Evolutionary conservation across 2,113 vertebrate genomes (phyloP).

Genomic region (Corydoras maculifer): DNA sequence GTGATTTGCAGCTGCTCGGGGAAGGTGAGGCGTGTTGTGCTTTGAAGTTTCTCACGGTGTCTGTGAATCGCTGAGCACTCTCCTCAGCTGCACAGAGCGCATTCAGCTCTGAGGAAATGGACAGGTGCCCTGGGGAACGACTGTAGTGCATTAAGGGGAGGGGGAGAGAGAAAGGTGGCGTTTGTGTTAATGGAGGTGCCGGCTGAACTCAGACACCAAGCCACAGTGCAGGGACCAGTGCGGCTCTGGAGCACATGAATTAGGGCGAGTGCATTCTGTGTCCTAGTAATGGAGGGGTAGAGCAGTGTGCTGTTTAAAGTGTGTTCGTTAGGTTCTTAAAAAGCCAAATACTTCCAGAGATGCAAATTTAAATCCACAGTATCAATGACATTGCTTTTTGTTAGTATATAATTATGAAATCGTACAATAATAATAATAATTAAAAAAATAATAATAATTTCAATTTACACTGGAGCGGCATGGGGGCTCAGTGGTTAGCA

Average conservation of each 20-base stretch:
- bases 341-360: too few relatives aligned
- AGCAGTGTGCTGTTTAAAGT: too few relatives aligned
- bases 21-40: background rate
- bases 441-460: too few relatives aligned
- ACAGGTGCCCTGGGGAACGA: conserved; percentile 19
- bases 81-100: background rate
- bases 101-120: conserved; percentile 26
- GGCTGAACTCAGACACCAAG: conserved; percentile 19
- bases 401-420: too few relatives aligned
- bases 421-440: too few relatives aligned
- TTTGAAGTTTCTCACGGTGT: background rate
- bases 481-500: too few relatives aligned
- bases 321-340: too few relatives aligned
- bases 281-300: too few relatives aligned
- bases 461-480: too few relatives aligned
- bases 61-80: background rate
- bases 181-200: conserved; percentile 25
- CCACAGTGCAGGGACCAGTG: background rate
- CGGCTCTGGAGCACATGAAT: background rate
- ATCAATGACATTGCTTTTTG: too few relatives aligned
- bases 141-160: conserved; percentile 20
- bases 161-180: conserved; percentile 9
- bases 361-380: too few relatives aligned
- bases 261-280: background rate
- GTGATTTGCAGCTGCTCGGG: background rate